These are phyloP conservation scores for Mimachlamys varia DNA, from an alignment of 2,888 invertebrate species.

Conservation along the genomic window DNA sequence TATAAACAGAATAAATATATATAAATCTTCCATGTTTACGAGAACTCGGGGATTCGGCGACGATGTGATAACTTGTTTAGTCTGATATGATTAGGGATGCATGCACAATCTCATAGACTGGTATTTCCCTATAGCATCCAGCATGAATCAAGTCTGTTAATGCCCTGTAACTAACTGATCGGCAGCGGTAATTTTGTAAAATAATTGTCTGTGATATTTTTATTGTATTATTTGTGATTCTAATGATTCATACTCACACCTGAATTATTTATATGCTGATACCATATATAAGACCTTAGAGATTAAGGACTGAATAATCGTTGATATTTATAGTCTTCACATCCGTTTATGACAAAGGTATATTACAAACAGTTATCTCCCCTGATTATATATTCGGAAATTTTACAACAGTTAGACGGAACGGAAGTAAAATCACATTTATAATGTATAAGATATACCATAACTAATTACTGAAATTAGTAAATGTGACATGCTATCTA, in stretches of 20 bases:
- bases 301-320: not conserved
- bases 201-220: slow-evolving; percentile 1
- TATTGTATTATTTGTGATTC: not conserved
- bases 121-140: not conserved
- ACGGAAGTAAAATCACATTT: too few relatives aligned
- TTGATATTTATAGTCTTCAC: not conserved
- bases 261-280: not conserved
- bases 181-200: not conserved
- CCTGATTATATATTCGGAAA: not conserved
- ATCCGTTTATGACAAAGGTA: not conserved
- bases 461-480: too few relatives aligned
- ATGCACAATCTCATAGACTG: not conserved
- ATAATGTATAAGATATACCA: too few relatives aligned
- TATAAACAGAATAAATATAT: not conserved
- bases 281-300: not conserved
- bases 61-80: not conserved
- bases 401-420: too few relatives aligned
- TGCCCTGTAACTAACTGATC: not conserved
- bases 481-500: too few relatives aligned
- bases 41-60: not conserved
- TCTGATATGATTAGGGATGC: not conserved
- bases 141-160: not conserved
- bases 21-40: slow-evolving; percentile 2
- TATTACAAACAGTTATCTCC: not conserved
- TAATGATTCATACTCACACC: not conserved